Evolutionary conservation across 2,888 invertebrate genomes (phyloP).

Genomic region (Watsonalla cultraria): DNA sequence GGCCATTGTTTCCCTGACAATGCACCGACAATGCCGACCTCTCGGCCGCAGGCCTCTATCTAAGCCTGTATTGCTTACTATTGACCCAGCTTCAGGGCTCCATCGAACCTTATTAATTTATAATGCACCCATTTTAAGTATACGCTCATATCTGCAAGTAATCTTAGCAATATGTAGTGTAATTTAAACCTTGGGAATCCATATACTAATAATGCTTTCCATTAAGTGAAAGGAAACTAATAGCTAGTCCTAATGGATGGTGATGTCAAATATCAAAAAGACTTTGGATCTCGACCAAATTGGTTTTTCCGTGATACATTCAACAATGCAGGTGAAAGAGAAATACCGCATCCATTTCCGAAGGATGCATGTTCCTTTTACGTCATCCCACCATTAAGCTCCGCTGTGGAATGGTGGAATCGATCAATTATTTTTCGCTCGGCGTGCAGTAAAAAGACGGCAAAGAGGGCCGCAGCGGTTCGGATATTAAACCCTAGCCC

Average conservation of each 20-base stretch:
- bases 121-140: background rate
- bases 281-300: conserved; percentile 27
- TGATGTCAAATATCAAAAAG: conserved; percentile 8
- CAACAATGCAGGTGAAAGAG: conserved; percentile 31
- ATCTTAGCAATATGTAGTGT: too few relatives aligned
- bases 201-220: background rate
- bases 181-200: background rate
- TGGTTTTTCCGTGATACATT: conserved; percentile 23
- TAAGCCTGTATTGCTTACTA: conserved; percentile 27
- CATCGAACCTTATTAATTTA: conserved; percentile 19
- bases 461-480: conserved; percentile 52
- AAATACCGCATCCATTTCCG: conserved; percentile 21
- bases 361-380: conserved; percentile 37
- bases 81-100: conserved; percentile 26
- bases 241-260: background rate
- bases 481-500: conserved; percentile 67
- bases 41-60: conserved; percentile 51
- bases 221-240: background rate
- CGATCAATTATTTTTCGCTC: conserved; percentile 74
- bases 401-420: conserved; percentile 47
- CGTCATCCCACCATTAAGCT: conserved; percentile 59
- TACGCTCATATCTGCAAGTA: too few relatives aligned
- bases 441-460: conserved; percentile 60
- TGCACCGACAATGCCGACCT: conserved; percentile 53
- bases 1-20: conserved; percentile 58